phyloP scores from a whole-genome alignment of 2,888 invertebrate genomes.

The Campoletis raptor region DNA sequence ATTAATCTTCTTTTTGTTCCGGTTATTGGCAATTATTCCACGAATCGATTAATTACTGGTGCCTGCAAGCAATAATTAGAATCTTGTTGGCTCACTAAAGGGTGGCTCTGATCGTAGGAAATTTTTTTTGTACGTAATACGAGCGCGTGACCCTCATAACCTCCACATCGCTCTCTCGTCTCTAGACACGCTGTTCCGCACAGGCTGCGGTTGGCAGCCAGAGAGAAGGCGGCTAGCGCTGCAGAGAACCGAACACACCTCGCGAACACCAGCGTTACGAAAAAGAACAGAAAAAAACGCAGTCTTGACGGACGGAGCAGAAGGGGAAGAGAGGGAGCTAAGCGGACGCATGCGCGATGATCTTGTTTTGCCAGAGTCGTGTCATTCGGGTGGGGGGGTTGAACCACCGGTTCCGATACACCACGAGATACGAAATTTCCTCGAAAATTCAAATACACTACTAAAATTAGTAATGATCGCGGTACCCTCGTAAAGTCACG shows the following conservation, averaged over 20 bases:
- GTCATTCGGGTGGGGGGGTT: conserved; percentile 76
- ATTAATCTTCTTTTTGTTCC: background rate
- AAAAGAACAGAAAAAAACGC: conserved; percentile 73
- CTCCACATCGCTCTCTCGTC: conserved; percentile 15
- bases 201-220: conserved; percentile 10
- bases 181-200: conserved; percentile 6
- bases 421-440: conserved; percentile 42
- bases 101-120: conserved; percentile 8
- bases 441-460: conserved; percentile 36
- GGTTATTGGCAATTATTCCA: background rate
- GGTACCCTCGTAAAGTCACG: background rate
- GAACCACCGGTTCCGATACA: conserved; percentile 85
- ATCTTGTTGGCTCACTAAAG: background rate
- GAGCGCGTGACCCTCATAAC: conserved; percentile 29
- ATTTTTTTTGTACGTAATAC: conserved; percentile 33
- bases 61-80: background rate
- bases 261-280: conserved; percentile 13
- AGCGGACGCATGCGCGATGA: conserved; percentile 80
- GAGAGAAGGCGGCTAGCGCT: conserved; percentile 19
- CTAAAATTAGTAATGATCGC: background rate
- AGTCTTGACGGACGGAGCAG: conserved; percentile 69
- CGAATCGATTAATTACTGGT: background rate
- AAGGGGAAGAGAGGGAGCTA: conserved; percentile 67
- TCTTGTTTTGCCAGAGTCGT: conserved; percentile 80
- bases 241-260: conserved; percentile 40